Conservation (phyloP, 2,797 vertebrate species). For the Antennarius maculatus region DNA sequence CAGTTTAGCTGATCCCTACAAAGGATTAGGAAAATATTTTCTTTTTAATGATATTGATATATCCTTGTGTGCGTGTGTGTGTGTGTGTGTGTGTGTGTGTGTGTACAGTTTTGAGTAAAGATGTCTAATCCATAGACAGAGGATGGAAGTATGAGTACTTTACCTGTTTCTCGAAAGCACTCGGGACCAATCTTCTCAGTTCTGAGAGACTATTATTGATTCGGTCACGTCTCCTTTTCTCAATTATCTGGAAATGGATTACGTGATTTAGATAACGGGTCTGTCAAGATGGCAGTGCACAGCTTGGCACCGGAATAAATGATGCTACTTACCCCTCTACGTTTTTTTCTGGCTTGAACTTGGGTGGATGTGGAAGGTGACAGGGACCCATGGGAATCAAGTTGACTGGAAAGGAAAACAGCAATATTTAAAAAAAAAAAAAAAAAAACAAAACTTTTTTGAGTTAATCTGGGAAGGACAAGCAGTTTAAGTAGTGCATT, state of each 20-base stretch:
- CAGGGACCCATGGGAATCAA: constrained; percentile 87
- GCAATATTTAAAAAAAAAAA: background rate
- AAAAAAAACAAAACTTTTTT: background rate
- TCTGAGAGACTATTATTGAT: constrained; percentile 98
- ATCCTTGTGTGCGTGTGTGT: background rate
- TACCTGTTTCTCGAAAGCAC: constrained; percentile 98
- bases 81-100: too few species aligned
- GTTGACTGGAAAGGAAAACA: constrained; percentile 54
- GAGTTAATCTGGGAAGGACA: background rate
- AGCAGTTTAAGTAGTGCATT: too few species aligned
- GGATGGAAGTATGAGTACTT: background rate
- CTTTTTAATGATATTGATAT: background rate
- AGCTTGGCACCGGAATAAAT: constrained; percentile 6
- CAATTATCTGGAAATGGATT: constrained; percentile 87
- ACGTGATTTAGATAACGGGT: background rate
- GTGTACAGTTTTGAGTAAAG: background rate
- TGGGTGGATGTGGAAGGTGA: constrained; percentile 91
- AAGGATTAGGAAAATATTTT: background rate
- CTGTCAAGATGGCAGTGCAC: background rate
- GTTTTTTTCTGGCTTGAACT: constrained; percentile 93
- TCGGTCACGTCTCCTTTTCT: constrained; percentile 94
- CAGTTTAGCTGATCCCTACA: constrained; percentile 93
- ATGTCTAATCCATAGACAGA: background rate
- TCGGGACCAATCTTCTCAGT: constrained; percentile 92
- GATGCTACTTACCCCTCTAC: constrained; percentile 87